Evolutionary conservation across 1,140 invertebrate genomes (phyloP).

Genomic region (Aphelenchoides besseyi): DNA sequence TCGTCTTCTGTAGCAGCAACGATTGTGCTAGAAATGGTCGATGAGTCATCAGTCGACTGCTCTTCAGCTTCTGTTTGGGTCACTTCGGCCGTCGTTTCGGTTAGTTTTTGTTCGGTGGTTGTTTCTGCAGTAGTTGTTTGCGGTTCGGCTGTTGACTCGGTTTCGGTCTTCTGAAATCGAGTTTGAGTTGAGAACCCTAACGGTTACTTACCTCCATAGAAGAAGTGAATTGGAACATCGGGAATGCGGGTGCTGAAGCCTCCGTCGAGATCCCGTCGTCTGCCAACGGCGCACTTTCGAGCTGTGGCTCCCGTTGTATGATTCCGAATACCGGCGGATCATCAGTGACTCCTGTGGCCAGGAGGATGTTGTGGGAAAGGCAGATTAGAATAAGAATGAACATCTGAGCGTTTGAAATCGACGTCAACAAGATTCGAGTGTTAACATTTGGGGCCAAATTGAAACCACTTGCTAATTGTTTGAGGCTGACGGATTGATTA

Average conservation of each 20-base stretch:
- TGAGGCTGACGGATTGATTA: too few species aligned
- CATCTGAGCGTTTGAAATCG: too few species aligned
- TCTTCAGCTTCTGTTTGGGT: background rate
- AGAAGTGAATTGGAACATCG: conserved; percentile 24
- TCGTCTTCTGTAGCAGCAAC: conserved; percentile 11
- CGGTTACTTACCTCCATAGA: conserved; percentile 1
- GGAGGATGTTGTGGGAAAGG: too few species aligned
- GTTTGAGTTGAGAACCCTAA: background rate
- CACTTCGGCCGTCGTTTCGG: background rate
- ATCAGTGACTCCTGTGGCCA: conserved; percentile 4
- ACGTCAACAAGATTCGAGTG: too few species aligned
- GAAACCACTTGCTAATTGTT: too few species aligned
- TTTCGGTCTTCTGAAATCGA: conserved; percentile 6
- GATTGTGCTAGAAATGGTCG: background rate
- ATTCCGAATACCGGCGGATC: conserved; percentile 11
- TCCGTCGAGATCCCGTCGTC: conserved; percentile 21
- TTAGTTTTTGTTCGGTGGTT: background rate
- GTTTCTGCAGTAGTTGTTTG: background rate
- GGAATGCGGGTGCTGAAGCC: conserved; percentile 8
- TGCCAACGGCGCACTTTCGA: background rate
- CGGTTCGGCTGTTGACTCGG: conserved; percentile 2
- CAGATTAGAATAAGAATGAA: too few species aligned
- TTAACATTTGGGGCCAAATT: too few species aligned
- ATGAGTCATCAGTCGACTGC: background rate
- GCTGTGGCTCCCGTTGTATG: background rate